A percentile compares a stretch with the other conserved stretches of the same genome.
Evolutionary conservation across 2,888 invertebrate genomes (phyloP).

Genomic region (Macroteleia sp.): DNA sequence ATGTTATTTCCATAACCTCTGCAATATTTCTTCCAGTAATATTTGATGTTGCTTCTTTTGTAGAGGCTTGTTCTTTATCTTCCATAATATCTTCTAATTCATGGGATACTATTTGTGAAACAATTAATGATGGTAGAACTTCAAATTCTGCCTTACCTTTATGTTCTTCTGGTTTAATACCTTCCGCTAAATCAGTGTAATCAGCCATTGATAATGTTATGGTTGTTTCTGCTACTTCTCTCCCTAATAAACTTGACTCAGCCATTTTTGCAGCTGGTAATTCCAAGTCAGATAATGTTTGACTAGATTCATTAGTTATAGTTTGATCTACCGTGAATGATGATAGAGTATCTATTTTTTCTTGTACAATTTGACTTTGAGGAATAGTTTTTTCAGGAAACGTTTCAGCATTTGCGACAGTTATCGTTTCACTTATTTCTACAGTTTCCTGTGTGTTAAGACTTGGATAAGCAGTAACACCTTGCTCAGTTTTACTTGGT

Average conservation of each 20-base stretch:
- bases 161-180: slow-evolving; percentile 67
- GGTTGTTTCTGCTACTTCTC: slow-evolving; percentile 76
- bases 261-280: slow-evolving; percentile 80
- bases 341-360: slow-evolving; percentile 72
- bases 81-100: slow-evolving; percentile 70
- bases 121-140: slow-evolving; percentile 67
- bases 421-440: slow-evolving; percentile 72
- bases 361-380: slow-evolving; percentile 72
- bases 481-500: slow-evolving; percentile 72
- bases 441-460: slow-evolving; percentile 78
- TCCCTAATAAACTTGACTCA: slow-evolving; percentile 76
- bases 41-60: slow-evolving; percentile 71
- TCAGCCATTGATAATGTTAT: slow-evolving; percentile 71
- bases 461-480: slow-evolving; percentile 78
- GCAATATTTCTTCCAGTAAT: slow-evolving; percentile 76
- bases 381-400: slow-evolving; percentile 68
- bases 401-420: slow-evolving; percentile 71
- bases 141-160: slow-evolving; percentile 68
- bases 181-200: slow-evolving; percentile 69
- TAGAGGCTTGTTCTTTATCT: slow-evolving; percentile 71
- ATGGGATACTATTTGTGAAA: slow-evolving; percentile 69
- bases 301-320: slow-evolving; percentile 70
- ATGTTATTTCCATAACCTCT: slow-evolving; percentile 66
- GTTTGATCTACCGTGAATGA: slow-evolving; percentile 73
- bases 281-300: slow-evolving; percentile 57